These are phyloP conservation scores for Chaetophractus vellerosus DNA, from an alignment of 2,797 vertebrate genomes.

Conservation along the genomic window DNA sequence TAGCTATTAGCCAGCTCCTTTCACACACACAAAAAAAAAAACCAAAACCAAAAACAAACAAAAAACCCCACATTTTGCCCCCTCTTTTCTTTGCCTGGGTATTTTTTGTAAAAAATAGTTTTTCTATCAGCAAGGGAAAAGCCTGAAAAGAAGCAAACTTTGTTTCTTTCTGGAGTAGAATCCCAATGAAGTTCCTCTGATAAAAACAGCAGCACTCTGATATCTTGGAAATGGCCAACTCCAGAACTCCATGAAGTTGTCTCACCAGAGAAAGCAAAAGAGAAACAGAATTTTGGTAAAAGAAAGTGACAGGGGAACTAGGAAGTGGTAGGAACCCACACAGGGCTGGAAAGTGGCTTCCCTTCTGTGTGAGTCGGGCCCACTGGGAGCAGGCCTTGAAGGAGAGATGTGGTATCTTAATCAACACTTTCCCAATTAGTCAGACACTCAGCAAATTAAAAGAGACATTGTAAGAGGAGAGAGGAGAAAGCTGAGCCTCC, in stretches of 20 bases:
- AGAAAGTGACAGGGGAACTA: neutral
- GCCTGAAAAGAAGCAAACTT: neutral
- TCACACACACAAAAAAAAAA: neutral
- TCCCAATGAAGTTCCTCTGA: neutral
- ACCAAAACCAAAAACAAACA: no score
- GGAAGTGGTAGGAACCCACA: neutral
- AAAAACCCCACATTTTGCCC: neutral
- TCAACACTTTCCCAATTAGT: slow-evolving; percentile 76
- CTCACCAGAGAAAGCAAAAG: neutral
- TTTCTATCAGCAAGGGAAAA: neutral
- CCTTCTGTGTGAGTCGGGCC: neutral
- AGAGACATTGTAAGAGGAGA: slow-evolving; percentile 36
- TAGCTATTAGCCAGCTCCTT: neutral
- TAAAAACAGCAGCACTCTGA: neutral
- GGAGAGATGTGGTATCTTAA: slow-evolving; percentile 64
- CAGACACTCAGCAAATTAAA: slow-evolving; percentile 61
- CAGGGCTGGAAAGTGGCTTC: neutral
- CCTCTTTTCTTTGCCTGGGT: neutral
- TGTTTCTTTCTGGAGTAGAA: slow-evolving; percentile 32
- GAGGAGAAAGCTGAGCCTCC: neutral
- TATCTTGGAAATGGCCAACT: neutral
- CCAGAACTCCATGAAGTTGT: neutral
- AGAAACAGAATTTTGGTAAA: neutral
- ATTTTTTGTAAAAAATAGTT: slow-evolving; percentile 23
- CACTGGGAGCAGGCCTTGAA: neutral